phyloP scores from a whole-genome alignment of 2,797 vertebrate genomes.

The Myotis pilosus region DNA sequence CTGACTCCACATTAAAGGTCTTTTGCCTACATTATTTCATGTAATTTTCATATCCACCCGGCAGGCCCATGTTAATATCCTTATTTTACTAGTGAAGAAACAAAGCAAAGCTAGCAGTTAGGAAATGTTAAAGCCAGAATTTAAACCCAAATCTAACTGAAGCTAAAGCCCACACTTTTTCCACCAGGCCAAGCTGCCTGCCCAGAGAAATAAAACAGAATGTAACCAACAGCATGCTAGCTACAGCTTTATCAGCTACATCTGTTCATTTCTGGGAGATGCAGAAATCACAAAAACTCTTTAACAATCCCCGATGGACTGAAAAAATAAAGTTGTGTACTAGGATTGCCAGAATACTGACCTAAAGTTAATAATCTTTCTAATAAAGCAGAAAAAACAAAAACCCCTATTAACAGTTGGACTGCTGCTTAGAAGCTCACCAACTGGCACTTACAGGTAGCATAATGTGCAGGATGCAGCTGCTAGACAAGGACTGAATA shows the following conservation, averaged over 20 bases:
- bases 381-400: background rate
- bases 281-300: slow-evolving; percentile 16
- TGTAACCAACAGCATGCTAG: background rate
- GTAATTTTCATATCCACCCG: background rate
- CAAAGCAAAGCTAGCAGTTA: background rate
- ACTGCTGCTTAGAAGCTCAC: background rate
- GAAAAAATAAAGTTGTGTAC: slow-evolving; percentile 20
- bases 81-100: slow-evolving; percentile 40
- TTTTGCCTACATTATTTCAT: slow-evolving; percentile 12
- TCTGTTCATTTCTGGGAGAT: slow-evolving; percentile 51
- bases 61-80: background rate
- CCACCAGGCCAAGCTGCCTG: background rate
- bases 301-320: background rate
- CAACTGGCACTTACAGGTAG: background rate
- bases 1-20: background rate
- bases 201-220: background rate
- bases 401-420: background rate
- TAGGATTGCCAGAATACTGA: background rate
- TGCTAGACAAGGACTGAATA: background rate
- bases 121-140: background rate
- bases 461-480: background rate
- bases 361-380: slow-evolving; percentile 36
- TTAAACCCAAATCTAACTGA: slow-evolving; percentile 9
- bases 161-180: background rate
- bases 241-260: slow-evolving; percentile 16